Base-by-base conservation (phyloP, 2,888 invertebrate genomes). In the Clostera curtula region DNA sequence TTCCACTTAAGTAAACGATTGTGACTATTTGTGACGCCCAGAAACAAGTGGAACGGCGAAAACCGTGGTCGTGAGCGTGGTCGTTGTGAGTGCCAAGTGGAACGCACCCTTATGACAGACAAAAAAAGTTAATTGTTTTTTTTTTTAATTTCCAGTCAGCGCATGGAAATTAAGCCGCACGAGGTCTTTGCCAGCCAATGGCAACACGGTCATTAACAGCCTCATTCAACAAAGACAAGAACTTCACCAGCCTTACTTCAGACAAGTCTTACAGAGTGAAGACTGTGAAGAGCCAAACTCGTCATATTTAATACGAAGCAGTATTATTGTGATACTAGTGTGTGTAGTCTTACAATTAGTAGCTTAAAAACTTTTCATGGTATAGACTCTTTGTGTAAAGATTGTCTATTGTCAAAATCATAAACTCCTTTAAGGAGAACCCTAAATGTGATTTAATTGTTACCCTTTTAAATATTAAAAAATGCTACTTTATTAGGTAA, bases 101-200 rank as follows among this genome's bases (percentile, higher is more conserved):
- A n/a, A n/a, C n/a, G n/a, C n/a, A n/a, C n/a, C n/a, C n/a, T n/a
- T n/a, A n/a, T n/a, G n/a, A n/a, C n/a, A n/a, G n/a, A n/a, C n/a
- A n/a, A n/a, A n/a, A n/a, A n/a, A n/a, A n/a, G n/a, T 13, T 9
- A 1, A 10, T 8, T 4, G 13, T 10, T 12, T 23, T n/a, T 5
- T n/a, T 14, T 12, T 16, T 37, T 11, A 28, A 25, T 40, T 52
- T 49, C 2, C 56, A 83, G 83, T 83, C 24, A 60, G 61, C n/a
- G 71, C 56, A 3, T 75, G 74, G 70, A 76, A 73, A 40, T 49
- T 83, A 4, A 83, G 83, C 33, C 60, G 80, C 3, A 48, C 45
- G 0, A 54, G 76, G 1, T 36, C 47, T 0, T 33, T 79, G 42
- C 33, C 63, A 0, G 11, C 17, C 0, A 29, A 32, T 0, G 60